Evolutionary conservation across 2,797 vertebrate species (phyloP).

Genomic region (Spondyliosoma cantharus): DNA sequence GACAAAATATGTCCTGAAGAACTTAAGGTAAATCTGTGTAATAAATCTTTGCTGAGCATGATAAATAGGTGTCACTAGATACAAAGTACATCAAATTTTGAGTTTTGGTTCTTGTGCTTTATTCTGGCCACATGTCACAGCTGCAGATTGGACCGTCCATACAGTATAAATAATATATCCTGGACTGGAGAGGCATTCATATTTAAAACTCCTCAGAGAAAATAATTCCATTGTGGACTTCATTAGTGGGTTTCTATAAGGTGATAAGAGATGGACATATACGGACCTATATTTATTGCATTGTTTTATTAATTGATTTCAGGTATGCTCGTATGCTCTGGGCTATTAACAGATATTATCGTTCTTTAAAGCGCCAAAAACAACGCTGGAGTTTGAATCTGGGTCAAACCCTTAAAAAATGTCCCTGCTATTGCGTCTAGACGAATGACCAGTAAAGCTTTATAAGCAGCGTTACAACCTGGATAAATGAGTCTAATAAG

Average conservation of each 20-base stretch:
- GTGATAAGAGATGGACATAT: constrained; percentile 4
- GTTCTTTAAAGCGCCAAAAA: not conserved
- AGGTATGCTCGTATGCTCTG: not conserved
- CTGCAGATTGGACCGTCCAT: constrained; percentile 27
- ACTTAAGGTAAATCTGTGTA: not conserved
- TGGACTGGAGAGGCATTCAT: constrained; percentile 46
- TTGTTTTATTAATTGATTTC: not conserved
- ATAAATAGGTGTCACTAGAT: not conserved
- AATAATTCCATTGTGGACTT: constrained; percentile 37
- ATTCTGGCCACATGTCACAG: constrained; percentile 28
- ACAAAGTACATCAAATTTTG: constrained; percentile 9
- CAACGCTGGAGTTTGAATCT: constrained; percentile 17
- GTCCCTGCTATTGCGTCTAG: constrained; percentile 56
- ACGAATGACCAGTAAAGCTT: constrained; percentile 59
- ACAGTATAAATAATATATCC: constrained; percentile 59
- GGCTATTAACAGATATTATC: not conserved
- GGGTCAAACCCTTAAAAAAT: constrained; percentile 22
- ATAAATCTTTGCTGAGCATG: not conserved
- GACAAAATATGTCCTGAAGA: constrained; percentile 5
- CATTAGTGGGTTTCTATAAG: constrained; percentile 29
- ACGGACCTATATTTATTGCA: not conserved
- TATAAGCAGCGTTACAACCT: constrained; percentile 52
- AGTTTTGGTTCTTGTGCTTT: constrained; percentile 27
- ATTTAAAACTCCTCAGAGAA: constrained; percentile 51
- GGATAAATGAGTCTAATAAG: constrained; percentile 65